Evolutionary conservation across 1,140 invertebrate genomes (phyloP), one percentile per base, ranked within the genome.

Genomic region (Zaprionus kolodkinae): DNA sequence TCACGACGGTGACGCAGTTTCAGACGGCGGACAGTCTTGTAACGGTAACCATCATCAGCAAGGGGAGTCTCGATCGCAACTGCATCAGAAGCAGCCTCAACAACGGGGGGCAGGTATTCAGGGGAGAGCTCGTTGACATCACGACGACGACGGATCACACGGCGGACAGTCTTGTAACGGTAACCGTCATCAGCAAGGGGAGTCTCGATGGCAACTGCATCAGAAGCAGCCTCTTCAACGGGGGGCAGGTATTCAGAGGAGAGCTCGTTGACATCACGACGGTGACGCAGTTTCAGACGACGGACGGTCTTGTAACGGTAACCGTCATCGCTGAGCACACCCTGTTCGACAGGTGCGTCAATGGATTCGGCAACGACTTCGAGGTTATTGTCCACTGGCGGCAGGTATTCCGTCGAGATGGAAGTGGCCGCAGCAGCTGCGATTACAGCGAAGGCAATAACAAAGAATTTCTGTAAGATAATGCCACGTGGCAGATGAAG

Each of bases 401-500:
- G 88, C 73, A 92, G 75, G 50, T 92, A 92, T 63, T 92, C 91
- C 67, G 81, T 88, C 55, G 84, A 80, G 76, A 91, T 78, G 33
- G 90, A 83, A 50, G 91, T 88, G 55, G 91, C 91, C 61, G 91
- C 77, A 66, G 91, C 87, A 63, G 89, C 90, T 86, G 91, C 86
- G 76, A 92, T 79, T 77, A 91, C 83, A 88, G 91, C 91, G 63
- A 92, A 92, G 45, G 84, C 87, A 85, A 92, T 83, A 72, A 91
- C 77, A 56, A 92, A 91, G 76, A 92, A 83, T 91, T 88, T 91
- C 91, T 92, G 82, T 33, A 81, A 62, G 36, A 64, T 17, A 63
- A 68, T 21, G 45, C 43, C 45, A 40, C 11, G 17, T n/a, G 61
- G 36, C 27, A 17, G 11, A 48, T 10, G n/a, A 63, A 25, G 45